Conservation (phyloP, 2,113 vertebrate genomes). For the Tapirus terrestris region DNA sequence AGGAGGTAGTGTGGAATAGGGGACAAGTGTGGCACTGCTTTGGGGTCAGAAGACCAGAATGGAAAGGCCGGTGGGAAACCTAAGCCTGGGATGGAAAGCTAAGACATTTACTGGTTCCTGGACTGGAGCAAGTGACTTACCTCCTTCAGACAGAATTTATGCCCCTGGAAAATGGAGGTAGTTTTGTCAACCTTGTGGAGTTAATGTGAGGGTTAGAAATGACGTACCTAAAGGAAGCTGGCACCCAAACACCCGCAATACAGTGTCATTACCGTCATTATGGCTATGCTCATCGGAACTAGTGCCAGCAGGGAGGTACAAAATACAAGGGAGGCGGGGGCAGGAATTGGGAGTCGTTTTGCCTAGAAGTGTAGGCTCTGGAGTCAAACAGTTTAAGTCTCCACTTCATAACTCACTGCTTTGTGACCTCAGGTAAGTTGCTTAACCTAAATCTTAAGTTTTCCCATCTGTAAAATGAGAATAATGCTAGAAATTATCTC, state of each 20-base stretch:
- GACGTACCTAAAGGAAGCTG: constrained; percentile 19
- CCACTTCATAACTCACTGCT: not conserved
- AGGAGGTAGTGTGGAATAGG: not conserved
- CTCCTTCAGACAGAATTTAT: not conserved
- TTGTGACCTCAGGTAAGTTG: not conserved
- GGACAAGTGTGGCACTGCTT: not conserved
- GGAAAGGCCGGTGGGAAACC: not conserved
- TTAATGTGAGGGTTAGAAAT: constrained; percentile 1
- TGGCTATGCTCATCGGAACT: not conserved
- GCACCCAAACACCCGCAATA: constrained; percentile 11
- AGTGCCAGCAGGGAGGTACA: constrained; percentile 14
- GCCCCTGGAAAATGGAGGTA: not conserved
- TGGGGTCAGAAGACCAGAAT: not conserved
- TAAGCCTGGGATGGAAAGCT: not conserved
- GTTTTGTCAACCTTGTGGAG: not conserved
- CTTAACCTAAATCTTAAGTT: not conserved
- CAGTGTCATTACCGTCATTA: constrained; percentile 49
- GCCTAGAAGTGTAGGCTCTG: not conserved
- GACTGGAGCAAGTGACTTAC: not conserved
- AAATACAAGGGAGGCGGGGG: not conserved
- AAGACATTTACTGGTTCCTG: not conserved
- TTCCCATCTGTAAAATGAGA: constrained; percentile 11
- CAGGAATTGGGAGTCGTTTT: not conserved
- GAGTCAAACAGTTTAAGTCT: constrained; percentile 12
- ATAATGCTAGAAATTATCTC: not conserved